Evolutionary conservation across 1,140 invertebrate species (phyloP), one percentile per base, ranked within the genome.

Genomic region (Batillaria attramentaria): DNA sequence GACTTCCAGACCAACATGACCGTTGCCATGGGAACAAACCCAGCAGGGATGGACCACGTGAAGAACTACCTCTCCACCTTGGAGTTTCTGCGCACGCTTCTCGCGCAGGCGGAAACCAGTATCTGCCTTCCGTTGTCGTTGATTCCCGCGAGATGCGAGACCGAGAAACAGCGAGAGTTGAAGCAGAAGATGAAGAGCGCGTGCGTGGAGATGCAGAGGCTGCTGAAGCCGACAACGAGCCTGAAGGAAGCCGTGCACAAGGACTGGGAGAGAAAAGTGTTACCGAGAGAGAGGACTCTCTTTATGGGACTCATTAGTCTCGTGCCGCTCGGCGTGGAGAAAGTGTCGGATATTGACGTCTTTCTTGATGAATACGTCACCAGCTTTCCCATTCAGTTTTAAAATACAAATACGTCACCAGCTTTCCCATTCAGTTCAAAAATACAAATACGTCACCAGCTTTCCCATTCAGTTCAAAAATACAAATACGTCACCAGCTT

Each of bases 291-390:
- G 66, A 73, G 60, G 57, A 72, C 69, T 24, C 68, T 86, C 4
- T 82, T 86, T 41, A 57, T 83, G 37, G 84, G 84, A 0, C 43
- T 84, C 2, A 50, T 86, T 16, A 83, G 81, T 69, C 72, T 84
- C 3, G 69, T 84, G 16, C 80, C 84, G 0, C 28, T 86, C 28
- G 80, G 70, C 2, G 28, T 86, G 35, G 83, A 86, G 35, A 70
- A 54, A 16, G 37, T 82, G 33, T 42, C 73, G 8, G 83, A 84
- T 41, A 79, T 84, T 42, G 85, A 84, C 62, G 77, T 79, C 33
- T 50, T 72, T 2, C 77, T 84, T 50, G 85, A 86, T 50, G 85
- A 86, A 18, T 86, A 83, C 60, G 66, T 79, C 16, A 78, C 78
- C 16, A 74, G 69, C 43, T 84, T 78, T 57, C 83, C 83, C 4